phyloP scores from a whole-genome alignment of 2,888 invertebrate genomes.

The Cheilosia variabilis region DNA sequence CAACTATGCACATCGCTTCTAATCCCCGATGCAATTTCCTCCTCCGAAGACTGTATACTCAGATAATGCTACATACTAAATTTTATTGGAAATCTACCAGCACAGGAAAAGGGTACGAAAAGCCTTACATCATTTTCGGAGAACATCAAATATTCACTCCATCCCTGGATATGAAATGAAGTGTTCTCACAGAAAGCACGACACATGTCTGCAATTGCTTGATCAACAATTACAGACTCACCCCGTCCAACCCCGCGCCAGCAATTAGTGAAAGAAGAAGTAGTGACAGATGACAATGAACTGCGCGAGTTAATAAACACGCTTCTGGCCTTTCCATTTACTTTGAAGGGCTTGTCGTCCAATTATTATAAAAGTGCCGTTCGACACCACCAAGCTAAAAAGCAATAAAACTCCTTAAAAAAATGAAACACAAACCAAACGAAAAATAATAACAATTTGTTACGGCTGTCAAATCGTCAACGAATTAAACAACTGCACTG shows the following conservation, averaged over 20 bases:
- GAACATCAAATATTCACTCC: constrained; percentile 31
- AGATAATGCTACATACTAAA: constrained; percentile 47
- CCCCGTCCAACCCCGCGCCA: background rate
- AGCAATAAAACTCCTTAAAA: constrained; percentile 42
- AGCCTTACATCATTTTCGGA: constrained; percentile 22
- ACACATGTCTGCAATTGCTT: constrained; percentile 39
- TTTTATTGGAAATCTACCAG: constrained; percentile 10
- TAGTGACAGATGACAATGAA: constrained; percentile 36
- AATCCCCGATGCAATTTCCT: constrained; percentile 66
- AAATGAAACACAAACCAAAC: background rate
- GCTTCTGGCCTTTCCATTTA: constrained; percentile 15
- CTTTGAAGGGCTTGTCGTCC: constrained; percentile 28
- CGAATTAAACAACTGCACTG: constrained; percentile 46
- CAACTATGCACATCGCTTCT: constrained; percentile 12
- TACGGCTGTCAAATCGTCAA: constrained; percentile 68
- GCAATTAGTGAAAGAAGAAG: background rate
- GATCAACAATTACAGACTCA: background rate
- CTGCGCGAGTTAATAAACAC: background rate
- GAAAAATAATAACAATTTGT: constrained; percentile 58
- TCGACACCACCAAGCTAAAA: constrained; percentile 51
- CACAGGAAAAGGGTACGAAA: background rate
- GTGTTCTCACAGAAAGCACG: background rate
- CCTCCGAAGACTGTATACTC: constrained; percentile 43
- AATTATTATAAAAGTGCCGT: constrained; percentile 60
- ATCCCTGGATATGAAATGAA: background rate